Conservation (phyloP, 2,888 invertebrate genomes). For the Criorhina ranunculi region DNA sequence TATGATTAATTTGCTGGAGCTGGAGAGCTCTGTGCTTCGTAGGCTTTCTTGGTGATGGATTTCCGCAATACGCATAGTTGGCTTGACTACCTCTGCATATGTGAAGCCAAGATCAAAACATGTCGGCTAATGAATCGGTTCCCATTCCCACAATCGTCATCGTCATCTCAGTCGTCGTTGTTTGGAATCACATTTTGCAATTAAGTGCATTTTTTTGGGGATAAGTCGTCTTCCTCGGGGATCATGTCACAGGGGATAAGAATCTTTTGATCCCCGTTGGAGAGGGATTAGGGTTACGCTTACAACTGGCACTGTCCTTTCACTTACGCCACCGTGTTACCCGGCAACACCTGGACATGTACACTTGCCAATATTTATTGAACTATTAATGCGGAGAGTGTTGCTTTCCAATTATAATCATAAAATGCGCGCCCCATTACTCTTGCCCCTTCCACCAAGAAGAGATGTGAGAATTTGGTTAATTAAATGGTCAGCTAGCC, state of each 20-base stretch:
- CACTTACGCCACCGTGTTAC: conserved; percentile 67
- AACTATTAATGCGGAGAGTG: conserved; percentile 73
- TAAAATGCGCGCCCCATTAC: conserved; percentile 70
- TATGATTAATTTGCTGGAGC: conserved; percentile 63
- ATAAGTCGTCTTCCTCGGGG: conserved; percentile 31
- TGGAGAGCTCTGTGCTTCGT: too few species aligned
- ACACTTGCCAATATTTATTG: conserved; percentile 69
- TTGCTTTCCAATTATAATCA: conserved; percentile 76
- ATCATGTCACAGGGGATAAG: conserved; percentile 51
- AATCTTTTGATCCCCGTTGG: conserved; percentile 48
- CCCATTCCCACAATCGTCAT: conserved; percentile 57
- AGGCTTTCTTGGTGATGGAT: conserved; percentile 31
- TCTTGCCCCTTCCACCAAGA: background rate
- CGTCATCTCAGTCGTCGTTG: conserved; percentile 2
- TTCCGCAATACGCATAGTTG: conserved; percentile 30
- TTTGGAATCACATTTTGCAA: conserved; percentile 50
- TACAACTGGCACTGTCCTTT: conserved; percentile 54
- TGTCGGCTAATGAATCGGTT: conserved; percentile 70
- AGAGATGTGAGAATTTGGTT: conserved; percentile 75
- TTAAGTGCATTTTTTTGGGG: conserved; percentile 54
- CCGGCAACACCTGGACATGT: conserved; percentile 54
- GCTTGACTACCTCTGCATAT: conserved; percentile 12
- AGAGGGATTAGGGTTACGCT: conserved; percentile 72
- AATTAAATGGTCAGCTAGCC: conserved; percentile 75
- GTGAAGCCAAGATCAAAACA: conserved; percentile 55